These are phyloP conservation scores for Shargacucullia verbasci DNA, from an alignment of 2,888 invertebrate species.

Conservation along the genomic window DNA sequence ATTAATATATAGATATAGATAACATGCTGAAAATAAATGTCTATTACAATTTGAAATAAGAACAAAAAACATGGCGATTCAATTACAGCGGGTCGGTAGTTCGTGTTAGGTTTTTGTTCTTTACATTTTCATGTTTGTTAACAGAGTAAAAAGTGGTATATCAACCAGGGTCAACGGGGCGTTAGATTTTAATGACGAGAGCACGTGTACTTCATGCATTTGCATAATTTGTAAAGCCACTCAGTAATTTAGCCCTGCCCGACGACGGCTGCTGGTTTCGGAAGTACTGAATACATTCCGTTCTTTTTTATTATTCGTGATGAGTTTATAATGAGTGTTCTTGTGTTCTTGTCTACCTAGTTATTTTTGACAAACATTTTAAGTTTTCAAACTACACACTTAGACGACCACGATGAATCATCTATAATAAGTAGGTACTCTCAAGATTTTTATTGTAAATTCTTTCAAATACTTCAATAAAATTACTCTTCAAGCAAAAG, in stretches of 20 bases:
- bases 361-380: no score
- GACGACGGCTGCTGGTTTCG: conserved; percentile 36
- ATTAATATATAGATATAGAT: no score
- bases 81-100: conserved; percentile 20
- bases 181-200: conserved; percentile 73
- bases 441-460: no score
- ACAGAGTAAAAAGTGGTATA: conserved; percentile 54
- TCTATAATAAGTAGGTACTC: no score
- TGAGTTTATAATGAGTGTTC: conserved; percentile 11
- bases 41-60: conserved; percentile 40
- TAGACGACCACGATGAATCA: no score
- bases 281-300: conserved; percentile 32
- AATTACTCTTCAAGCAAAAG: no score
- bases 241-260: conserved; percentile 61
- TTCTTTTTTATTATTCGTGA: conserved; percentile 23
- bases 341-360: no score
- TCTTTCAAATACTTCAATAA: no score
- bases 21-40: conserved; percentile 29
- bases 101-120: conserved; percentile 25
- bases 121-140: conserved; percentile 42
- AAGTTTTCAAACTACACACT: no score
- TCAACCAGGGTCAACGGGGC: conserved; percentile 60
- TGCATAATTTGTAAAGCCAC: conserved; percentile 72
- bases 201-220: conserved; percentile 64
- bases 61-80: conserved; percentile 38